These are phyloP conservation scores for Catharus bicknelli DNA, from an alignment of 2,113 vertebrate genomes.

Conservation along the genomic window DNA sequence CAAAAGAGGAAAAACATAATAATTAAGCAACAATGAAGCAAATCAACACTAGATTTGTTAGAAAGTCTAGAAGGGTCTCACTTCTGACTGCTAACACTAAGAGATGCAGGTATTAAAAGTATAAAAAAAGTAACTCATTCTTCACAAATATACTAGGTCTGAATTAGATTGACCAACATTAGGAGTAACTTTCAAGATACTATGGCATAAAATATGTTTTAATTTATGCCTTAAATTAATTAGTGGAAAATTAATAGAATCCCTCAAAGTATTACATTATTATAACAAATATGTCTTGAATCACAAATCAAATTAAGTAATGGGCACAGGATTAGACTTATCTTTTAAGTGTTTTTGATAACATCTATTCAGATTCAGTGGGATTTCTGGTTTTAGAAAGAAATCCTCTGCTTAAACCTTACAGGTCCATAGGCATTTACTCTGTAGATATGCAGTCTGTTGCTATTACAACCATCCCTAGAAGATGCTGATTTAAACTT, in stretches of 20 bases:
- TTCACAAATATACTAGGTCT: neutral
- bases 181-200: neutral
- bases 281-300: neutral
- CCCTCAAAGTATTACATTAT: neutral
- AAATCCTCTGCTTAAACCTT: neutral
- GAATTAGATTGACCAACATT: neutral
- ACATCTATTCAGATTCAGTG: neutral
- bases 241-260: neutral
- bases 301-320: neutral
- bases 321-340: neutral
- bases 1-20: neutral
- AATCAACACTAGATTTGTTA: neutral
- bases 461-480: neutral
- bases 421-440: neutral
- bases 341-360: neutral
- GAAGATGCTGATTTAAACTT: neutral
- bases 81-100: neutral
- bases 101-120: neutral
- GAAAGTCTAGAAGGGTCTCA: neutral
- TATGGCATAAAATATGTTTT: neutral
- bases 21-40: neutral
- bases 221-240: neutral
- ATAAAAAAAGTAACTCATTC: neutral
- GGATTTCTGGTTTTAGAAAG: neutral
- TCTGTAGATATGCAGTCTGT: neutral